Evolutionary conservation across 2,797 vertebrate species (phyloP), one percentile per base, ranked within the genome.

Genomic region (Enteromius viviparus): DNA sequence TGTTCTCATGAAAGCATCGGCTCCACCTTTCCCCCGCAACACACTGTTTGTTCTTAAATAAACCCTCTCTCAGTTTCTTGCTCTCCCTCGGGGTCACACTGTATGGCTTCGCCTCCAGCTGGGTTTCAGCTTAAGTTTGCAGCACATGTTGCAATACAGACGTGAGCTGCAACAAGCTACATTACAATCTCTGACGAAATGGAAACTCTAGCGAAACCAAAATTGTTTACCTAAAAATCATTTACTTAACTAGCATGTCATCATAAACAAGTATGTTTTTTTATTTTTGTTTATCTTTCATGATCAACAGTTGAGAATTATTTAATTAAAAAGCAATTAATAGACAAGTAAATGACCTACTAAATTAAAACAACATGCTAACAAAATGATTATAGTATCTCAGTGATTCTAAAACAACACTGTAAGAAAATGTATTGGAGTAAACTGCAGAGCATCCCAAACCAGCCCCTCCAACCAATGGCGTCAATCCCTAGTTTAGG

Each of bases 11-110:
- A 72, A 72, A 71, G 68, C 53, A 72, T 3, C n/a, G 53, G 26
- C 66, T 71, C 10, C 17, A 60, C 26, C 66, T 71, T 71, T 71
- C 23, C 53, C 10, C n/a, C 6, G 17, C 42, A 80, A 34, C 53
- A 62, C 40, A 71, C 12, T 34, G 40, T 80, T 60, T 80, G 64
- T 80, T 58, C 51, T 29, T 58, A 58, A 80, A 70, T 58, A 80
- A 80, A 15, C 77, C 66, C 23, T 40, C 49, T 80, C 15, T 78
- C 26, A 15, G 68, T 51, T 60, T 71, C 51, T 58, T 51, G 10
- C 66, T 70, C 34, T 37, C 32, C n/a, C 65, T 68, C 21, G 17
- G 53, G 78, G 66, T 80, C 78, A 45, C 40, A 70, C n/a, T 19
- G 51, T 42, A 29, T 58, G 11, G 60, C 78, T 80, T 60, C 17